These are phyloP conservation scores for Entomobrya proxima DNA, from an alignment of 2,888 invertebrate species.

Conservation along the genomic window DNA sequence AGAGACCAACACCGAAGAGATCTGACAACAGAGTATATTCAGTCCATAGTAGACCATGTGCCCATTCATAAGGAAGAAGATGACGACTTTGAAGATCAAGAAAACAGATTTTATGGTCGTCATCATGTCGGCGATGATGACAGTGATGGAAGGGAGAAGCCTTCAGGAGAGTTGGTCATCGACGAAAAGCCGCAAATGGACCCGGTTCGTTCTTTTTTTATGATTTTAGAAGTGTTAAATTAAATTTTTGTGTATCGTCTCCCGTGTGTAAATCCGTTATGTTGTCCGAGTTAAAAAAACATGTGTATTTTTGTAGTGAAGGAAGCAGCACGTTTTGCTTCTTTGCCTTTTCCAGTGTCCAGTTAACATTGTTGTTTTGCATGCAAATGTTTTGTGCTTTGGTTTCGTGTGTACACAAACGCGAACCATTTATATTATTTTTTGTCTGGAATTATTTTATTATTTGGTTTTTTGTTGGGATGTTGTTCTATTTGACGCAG, in stretches of 20 bases:
- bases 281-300: slow-evolving; percentile 57
- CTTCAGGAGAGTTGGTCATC: slow-evolving; percentile 73
- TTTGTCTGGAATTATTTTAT: slow-evolving; percentile 22
- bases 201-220: slow-evolving; percentile 67
- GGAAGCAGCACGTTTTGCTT: slow-evolving; percentile 58
- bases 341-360: slow-evolving; percentile 34
- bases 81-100: slow-evolving; percentile 67
- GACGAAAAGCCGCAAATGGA: slow-evolving; percentile 74
- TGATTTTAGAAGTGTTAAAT: background rate
- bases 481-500: slow-evolving; percentile 79
- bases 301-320: slow-evolving; percentile 21
- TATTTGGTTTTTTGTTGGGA: slow-evolving; percentile 42
- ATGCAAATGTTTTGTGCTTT: background rate
- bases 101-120: slow-evolving; percentile 43
- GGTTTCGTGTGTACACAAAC: background rate
- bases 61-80: slow-evolving; percentile 65
- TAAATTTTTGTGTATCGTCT: background rate
- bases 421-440: background rate
- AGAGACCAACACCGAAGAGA: slow-evolving; percentile 65
- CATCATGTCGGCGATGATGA: background rate
- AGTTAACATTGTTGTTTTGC: background rate
- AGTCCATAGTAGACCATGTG: slow-evolving; percentile 73
- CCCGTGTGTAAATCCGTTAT: background rate
- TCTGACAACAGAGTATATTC: slow-evolving; percentile 73
- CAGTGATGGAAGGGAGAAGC: slow-evolving; percentile 52